A percentile compares a stretch with the other conserved stretches of the same genome.
phyloP scores from a whole-genome alignment of 2,797 vertebrate genomes.

The Hipposideros larvatus region DNA sequence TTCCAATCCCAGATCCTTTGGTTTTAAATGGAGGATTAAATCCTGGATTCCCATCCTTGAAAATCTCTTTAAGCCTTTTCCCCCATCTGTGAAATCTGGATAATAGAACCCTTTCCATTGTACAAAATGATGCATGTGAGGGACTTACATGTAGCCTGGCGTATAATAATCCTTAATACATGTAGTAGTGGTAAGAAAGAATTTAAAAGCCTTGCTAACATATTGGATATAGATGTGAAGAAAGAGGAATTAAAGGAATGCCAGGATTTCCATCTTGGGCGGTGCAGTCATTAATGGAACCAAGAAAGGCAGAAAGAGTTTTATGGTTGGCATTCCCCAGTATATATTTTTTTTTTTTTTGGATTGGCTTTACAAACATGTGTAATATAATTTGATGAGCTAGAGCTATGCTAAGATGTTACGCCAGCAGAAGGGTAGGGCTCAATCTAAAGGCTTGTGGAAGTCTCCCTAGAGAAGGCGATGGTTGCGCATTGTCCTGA shows the following conservation, averaged over 20 bases:
- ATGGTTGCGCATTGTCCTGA: not conserved
- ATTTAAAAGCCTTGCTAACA: not conserved
- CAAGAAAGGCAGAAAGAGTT: not conserved
- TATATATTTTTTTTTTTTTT: not conserved
- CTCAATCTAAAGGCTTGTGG: not conserved
- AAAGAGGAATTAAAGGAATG: constrained; percentile 17
- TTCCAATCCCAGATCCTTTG: not conserved
- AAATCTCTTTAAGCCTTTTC: not conserved
- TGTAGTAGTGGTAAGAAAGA: not conserved
- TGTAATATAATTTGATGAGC: not conserved
- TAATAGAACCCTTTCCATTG: not conserved
- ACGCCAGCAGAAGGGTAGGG: not conserved
- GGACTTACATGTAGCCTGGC: not conserved
- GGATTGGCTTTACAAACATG: not conserved
- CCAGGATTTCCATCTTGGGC: not conserved
- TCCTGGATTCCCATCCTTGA: not conserved
- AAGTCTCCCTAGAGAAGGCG: constrained; percentile 6
- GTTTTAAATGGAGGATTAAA: not conserved
- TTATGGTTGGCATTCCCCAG: not conserved
- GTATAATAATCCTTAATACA: not conserved
- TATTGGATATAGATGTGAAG: not conserved
- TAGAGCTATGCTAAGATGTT: not conserved
- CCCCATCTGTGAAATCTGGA: constrained; percentile 25
- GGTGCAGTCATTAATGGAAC: not conserved
- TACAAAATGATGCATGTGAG: not conserved